A percentile compares a stretch with the other conserved stretches of the same genome.
Evolutionary conservation across 2,113 vertebrate species (phyloP).

Genomic region (Maccullochella peelii): DNA sequence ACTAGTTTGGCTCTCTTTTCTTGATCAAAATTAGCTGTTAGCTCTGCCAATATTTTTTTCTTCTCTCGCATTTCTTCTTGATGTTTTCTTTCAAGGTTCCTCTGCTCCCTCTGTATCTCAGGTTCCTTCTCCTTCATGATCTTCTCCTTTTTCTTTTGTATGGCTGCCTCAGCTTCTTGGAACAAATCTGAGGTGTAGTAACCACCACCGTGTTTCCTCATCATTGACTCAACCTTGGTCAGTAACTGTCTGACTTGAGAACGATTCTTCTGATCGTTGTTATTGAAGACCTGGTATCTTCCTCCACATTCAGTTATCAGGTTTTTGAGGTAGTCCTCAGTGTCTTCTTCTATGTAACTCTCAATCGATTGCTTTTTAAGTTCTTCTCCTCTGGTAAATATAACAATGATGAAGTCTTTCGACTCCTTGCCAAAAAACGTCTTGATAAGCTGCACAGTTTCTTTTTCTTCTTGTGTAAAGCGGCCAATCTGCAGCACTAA

Average conservation of each 20-base stretch:
- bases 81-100: slow-evolving; percentile 1
- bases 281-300: slow-evolving; percentile 63
- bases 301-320: slow-evolving; percentile 23
- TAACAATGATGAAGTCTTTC: slow-evolving; percentile 42
- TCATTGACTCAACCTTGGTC: slow-evolving; percentile 42
- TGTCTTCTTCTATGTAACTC: background rate
- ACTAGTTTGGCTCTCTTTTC: background rate
- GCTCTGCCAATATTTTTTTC: background rate
- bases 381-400: slow-evolving; percentile 70
- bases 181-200: slow-evolving; percentile 58
- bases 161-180: slow-evolving; percentile 41
- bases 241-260: slow-evolving; percentile 62
- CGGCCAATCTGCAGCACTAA: slow-evolving; percentile 63
- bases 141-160: slow-evolving; percentile 40
- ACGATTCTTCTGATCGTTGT: background rate
- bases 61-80: background rate
- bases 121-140: slow-evolving; percentile 55
- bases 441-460: slow-evolving; percentile 55
- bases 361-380: slow-evolving; percentile 18
- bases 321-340: background rate
- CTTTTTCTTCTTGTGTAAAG: slow-evolving; percentile 64
- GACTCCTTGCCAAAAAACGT: slow-evolving; percentile 59
- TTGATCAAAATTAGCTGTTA: background rate
- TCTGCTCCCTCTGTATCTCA: slow-evolving; percentile 40
- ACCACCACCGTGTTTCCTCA: slow-evolving; percentile 28